Conservation (phyloP, 1,140 invertebrate species). For the Elymnias hypermnestra region DNA sequence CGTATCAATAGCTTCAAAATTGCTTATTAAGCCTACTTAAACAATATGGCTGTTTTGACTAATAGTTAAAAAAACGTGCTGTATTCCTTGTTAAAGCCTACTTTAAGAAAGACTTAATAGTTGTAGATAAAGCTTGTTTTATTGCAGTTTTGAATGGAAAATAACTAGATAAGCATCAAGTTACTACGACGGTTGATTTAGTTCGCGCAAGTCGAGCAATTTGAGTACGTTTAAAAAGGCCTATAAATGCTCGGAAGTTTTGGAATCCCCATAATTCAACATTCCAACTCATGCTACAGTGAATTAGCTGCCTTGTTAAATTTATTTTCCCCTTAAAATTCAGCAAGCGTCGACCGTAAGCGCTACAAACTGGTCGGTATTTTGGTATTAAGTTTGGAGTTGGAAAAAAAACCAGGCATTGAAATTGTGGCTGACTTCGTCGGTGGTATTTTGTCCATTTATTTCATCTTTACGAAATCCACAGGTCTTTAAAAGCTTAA, state of each 20-base stretch:
- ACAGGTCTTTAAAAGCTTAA: too few species aligned
- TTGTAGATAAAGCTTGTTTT: too few species aligned
- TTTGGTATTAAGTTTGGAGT: constrained; percentile 24
- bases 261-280: constrained; percentile 1
- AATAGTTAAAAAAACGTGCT: too few species aligned
- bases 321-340: constrained; percentile 20
- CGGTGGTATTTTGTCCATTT: constrained; percentile 16
- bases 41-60: too few species aligned
- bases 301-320: constrained; percentile 11
- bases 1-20: too few species aligned
- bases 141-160: too few species aligned
- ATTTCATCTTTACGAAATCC: too few species aligned
- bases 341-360: constrained; percentile 18
- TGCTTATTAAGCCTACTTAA: too few species aligned
- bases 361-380: constrained; percentile 25
- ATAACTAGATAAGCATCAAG: too few species aligned
- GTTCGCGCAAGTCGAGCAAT: background rate
- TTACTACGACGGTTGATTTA: too few species aligned
- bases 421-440: constrained; percentile 18
- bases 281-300: constrained; percentile 11
- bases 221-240: background rate
- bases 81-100: too few species aligned
- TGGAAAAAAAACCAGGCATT: constrained; percentile 24
- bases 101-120: too few species aligned
- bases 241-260: background rate